phyloP scores from a whole-genome alignment of 2,797 vertebrate genomes.

The Rhincodon typus region DNA sequence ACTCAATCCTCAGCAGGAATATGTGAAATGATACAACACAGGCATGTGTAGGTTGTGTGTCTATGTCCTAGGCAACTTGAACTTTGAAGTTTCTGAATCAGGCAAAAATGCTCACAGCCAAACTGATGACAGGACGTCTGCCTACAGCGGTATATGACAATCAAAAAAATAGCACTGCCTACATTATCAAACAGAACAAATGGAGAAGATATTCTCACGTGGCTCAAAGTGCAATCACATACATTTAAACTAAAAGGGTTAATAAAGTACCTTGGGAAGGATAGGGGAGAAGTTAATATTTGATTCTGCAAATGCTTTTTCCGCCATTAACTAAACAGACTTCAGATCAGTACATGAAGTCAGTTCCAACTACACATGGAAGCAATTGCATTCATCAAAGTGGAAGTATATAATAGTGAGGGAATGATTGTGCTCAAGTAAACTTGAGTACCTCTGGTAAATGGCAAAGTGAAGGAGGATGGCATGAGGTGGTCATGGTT shows the following conservation, averaged over 20 bases:
- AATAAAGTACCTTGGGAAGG: not conserved
- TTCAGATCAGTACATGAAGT: not conserved
- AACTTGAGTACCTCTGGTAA: not conserved
- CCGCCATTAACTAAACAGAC: not conserved
- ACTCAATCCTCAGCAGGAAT: not conserved
- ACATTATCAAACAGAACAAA: not conserved
- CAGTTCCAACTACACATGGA: not conserved
- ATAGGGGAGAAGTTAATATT: not conserved
- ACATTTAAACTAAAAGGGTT: not conserved
- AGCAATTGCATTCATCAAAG: not conserved
- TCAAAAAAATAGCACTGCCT: not conserved
- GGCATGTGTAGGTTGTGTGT: not conserved
- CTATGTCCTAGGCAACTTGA: not conserved
- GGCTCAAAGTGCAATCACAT: not conserved
- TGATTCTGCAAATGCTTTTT: not conserved
- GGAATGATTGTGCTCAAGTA: not conserved
- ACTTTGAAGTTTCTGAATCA: not conserved
- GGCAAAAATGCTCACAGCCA: not conserved
- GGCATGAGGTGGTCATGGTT: too few relatives aligned
- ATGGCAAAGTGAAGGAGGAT: not conserved
- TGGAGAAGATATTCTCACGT: not conserved
- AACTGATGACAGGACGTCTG: not conserved
- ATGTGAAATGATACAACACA: not conserved
- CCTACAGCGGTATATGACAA: not conserved
- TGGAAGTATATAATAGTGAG: not conserved